Evolutionary conservation across 2,113 vertebrate genomes (phyloP).

Genomic region (Periophthalmus modestus): DNA sequence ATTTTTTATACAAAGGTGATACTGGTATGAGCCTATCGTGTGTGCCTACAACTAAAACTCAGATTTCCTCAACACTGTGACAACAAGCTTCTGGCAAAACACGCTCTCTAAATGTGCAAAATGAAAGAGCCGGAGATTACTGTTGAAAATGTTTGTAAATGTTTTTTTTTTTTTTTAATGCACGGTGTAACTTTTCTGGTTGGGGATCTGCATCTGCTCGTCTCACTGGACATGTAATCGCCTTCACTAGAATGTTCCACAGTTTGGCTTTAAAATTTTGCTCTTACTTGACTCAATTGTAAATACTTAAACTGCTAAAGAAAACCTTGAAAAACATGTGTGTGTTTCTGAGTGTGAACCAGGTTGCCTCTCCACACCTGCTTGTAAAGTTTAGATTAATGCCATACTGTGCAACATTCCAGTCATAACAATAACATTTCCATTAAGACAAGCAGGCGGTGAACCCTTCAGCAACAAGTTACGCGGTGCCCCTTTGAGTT

Average conservation of each 20-base stretch:
- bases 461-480: neutral
- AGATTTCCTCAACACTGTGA: conserved; percentile 73
- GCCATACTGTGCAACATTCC: neutral
- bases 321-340: no score
- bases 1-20: conserved; percentile 62
- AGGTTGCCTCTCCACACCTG: no score
- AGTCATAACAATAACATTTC: neutral
- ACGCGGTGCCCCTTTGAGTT: conserved; percentile 13
- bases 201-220: neutral
- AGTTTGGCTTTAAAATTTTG: neutral
- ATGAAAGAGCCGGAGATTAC: conserved; percentile 49
- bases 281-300: neutral
- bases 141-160: conserved; percentile 14
- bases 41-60: conserved; percentile 42
- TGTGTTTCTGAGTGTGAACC: no score
- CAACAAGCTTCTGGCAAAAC: conserved; percentile 62
- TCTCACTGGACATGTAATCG: neutral
- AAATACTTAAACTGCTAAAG: neutral
- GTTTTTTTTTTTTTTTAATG: conserved; percentile 29
- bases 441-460: neutral
- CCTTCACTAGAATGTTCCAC: neutral
- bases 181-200: neutral
- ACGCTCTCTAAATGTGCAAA: conserved; percentile 40
- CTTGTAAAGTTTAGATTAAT: no score
- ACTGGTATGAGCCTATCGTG: conserved; percentile 52